Conservation (phyloP, 2,113 vertebrate genomes). For the Sebastes schlegelii region DNA sequence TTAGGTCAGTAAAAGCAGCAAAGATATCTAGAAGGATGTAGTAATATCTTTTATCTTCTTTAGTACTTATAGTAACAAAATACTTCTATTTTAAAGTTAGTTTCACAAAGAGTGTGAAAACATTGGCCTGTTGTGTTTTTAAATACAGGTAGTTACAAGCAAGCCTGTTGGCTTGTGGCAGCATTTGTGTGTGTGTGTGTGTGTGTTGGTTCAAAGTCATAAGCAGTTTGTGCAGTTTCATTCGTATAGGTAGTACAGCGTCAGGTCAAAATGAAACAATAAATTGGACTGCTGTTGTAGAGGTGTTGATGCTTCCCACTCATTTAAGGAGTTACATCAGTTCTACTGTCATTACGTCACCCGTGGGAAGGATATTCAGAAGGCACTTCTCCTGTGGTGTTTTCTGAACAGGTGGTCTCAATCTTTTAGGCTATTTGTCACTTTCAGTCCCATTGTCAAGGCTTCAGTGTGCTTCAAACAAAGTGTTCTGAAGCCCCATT, state of each 20-base stretch:
- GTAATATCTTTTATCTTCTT: constrained; percentile 17
- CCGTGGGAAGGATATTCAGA: neutral
- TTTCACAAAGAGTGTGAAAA: constrained; percentile 14
- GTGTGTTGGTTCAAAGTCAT: constrained; percentile 27
- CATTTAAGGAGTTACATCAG: constrained; percentile 10
- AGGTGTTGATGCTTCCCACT: constrained; percentile 9
- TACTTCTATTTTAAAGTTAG: neutral
- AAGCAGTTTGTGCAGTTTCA: constrained; percentile 18
- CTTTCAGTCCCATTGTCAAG: neutral
- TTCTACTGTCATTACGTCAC: neutral
- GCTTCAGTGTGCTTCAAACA: constrained; percentile 8
- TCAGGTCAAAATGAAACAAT: constrained; percentile 61
- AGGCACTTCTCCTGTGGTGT: neutral
- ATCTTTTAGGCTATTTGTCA: neutral
- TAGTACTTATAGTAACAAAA: neutral
- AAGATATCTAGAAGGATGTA: neutral
- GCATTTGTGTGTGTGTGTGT: neutral
- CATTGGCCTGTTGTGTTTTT: neutral
- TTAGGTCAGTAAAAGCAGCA: constrained; percentile 8
- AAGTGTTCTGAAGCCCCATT: neutral
- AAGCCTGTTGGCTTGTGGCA: constrained; percentile 21
- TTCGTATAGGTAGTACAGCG: constrained; percentile 33
- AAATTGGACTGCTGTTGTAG: constrained; percentile 16
- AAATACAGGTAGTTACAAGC: neutral
- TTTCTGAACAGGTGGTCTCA: neutral